Evolutionary conservation across 2,797 vertebrate genomes (phyloP), one percentile per base, ranked within the genome.

Genomic region (Sciurus vulgaris): DNA sequence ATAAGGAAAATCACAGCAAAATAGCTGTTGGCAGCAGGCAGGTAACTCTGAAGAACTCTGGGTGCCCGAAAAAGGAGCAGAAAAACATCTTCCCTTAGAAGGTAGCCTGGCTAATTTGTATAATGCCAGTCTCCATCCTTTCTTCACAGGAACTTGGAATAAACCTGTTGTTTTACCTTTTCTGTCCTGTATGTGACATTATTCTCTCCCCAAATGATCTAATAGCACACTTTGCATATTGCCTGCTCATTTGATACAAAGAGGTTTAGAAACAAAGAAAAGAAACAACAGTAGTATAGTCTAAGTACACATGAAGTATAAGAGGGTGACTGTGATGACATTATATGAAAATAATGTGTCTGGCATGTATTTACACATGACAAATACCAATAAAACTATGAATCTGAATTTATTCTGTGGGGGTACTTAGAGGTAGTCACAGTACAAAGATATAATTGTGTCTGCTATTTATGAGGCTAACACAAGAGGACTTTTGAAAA

Each of bases 401-500:
- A 95, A 85, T 81, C 33, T 95, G 28, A 86, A n/a, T 72, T 91
- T 94, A 87, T 63, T 65, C 41, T 41, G 1, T 87, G 38, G 5
- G 12, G 35, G n/a, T 81, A 15, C 38, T 95, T 33, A 49, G 41
- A 89, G 91, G 49, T 33, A 92, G 26, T 87, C 35, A 95, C 22
- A 95, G 44, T 56, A 92, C 35, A 94, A 90, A 92, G 26, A 91
- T 0, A 44, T 41, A 89, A 91, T 82, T 89, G 59, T 41, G 4
- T 84, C 44, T 88, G 12, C 28, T 92, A 74, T 54, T 79, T 54
- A 30, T 78, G 26, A 85, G 49, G 17, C 28, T 95, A 93, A 95
- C 28, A 74, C 2, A 84, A 91, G 3, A 95, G 59, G 22, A 96
- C 81, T 94, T 86, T 24, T 74, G 70, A 93, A 96, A 96, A 94